Conservation (phyloP, 2,113 vertebrate species). For the Caranx melampygus region DNA sequence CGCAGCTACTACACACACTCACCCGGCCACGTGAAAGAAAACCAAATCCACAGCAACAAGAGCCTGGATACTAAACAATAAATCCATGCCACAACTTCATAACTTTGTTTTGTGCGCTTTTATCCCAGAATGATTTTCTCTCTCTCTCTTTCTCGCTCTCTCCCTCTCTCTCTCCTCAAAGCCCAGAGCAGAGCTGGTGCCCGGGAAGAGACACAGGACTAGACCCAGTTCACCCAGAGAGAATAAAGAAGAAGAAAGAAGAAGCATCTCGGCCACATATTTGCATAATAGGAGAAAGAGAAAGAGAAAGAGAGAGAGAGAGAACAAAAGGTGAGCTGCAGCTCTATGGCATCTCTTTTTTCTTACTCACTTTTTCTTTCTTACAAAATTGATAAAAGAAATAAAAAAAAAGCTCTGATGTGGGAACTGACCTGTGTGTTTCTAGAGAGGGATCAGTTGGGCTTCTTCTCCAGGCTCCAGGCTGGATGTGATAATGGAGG, state of each 20-base stretch:
- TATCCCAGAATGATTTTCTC: neutral
- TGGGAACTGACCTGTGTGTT: slow-evolving; percentile 74
- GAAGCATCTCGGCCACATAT: neutral
- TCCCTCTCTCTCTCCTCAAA: slow-evolving; percentile 27
- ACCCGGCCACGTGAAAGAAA: neutral
- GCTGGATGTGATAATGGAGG: slow-evolving; percentile 72
- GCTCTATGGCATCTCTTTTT: slow-evolving; percentile 14
- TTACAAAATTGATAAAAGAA: neutral
- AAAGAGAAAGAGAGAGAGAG: neutral
- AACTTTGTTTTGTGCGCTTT: slow-evolving; percentile 43
- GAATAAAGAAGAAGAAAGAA: neutral
- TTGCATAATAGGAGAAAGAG: slow-evolving; percentile 17
- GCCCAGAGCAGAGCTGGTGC: neutral
- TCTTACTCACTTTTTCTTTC: neutral
- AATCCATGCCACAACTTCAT: neutral
- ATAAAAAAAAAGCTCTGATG: neutral
- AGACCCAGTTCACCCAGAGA: neutral
- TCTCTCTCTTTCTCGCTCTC: slow-evolving; percentile 6
- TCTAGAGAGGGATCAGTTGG: slow-evolving; percentile 46
- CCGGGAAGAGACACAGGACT: neutral
- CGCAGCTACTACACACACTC: neutral
- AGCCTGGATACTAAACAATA: neutral
- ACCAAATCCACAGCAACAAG: neutral
- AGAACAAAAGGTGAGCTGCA: slow-evolving; percentile 47
- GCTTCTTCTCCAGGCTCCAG: slow-evolving; percentile 55